Percentiles rank a stretch among this genome's conserved stretches.
phyloP scores from a whole-genome alignment of 2,113 vertebrate genomes.

The Gymnogyps californianus region DNA sequence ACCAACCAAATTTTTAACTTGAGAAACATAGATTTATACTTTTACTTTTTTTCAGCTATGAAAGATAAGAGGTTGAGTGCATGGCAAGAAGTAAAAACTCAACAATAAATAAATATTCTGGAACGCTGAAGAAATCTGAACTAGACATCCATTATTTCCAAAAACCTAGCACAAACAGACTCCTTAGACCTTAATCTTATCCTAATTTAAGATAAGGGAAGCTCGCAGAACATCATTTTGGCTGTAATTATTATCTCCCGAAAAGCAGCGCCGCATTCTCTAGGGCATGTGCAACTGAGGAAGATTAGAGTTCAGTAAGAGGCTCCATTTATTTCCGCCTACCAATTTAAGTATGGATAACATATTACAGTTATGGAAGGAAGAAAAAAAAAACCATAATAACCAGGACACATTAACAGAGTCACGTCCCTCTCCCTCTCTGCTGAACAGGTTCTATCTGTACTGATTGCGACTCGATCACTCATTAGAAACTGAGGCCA shows the following conservation, averaged over 20 bases:
- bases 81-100: not conserved
- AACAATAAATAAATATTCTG: not conserved
- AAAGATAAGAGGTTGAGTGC: not conserved
- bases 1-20: not conserved
- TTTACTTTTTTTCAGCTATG: not conserved
- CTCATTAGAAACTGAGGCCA: not conserved
- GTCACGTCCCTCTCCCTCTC: not conserved
- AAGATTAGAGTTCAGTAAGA: constrained; percentile 50
- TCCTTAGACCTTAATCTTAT: constrained; percentile 14
- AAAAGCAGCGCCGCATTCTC: not conserved
- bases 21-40: not conserved
- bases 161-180: constrained; percentile 21
- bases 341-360: constrained; percentile 22
- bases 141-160: constrained; percentile 9
- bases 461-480: not conserved
- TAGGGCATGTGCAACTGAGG: not conserved
- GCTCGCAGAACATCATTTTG: not conserved
- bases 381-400: not conserved
- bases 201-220: constrained; percentile 43
- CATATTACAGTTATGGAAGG: not conserved
- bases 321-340: constrained; percentile 36
- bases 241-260: constrained; percentile 54
- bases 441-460: not conserved
- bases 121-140: not conserved
- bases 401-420: not conserved